phyloP scores from a whole-genome alignment of 1,140 invertebrate species.

The Steinernema khuongi region DNA sequence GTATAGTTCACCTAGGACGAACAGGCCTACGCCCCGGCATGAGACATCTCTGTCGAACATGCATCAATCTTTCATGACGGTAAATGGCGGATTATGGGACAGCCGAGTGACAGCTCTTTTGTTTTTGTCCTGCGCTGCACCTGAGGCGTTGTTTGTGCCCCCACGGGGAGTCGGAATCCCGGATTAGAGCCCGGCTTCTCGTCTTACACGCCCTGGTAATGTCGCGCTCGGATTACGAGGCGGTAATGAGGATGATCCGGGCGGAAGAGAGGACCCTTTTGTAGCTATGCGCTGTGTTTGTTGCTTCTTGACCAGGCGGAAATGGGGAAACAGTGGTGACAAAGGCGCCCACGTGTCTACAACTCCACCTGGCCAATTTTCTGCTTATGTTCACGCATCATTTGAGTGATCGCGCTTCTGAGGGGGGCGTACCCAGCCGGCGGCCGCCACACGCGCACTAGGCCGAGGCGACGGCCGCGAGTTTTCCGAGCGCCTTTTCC shows the following conservation, averaged over 20 bases:
- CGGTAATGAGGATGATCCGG: background rate
- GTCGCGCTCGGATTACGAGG: background rate
- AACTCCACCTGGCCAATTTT: background rate
- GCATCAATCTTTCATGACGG: conserved; percentile 6
- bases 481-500: background rate
- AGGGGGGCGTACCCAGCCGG: background rate
- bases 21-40: background rate
- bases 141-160: background rate
- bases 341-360: background rate
- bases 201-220: background rate
- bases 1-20: background rate
- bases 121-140: background rate
- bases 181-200: no score
- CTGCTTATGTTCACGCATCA: background rate
- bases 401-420: background rate
- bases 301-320: no score
- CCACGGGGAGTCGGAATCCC: background rate
- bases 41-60: background rate
- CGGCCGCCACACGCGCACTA: background rate
- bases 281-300: no score
- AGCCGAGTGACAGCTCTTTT: background rate
- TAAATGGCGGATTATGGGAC: background rate
- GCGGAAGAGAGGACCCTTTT: no score
- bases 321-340: no score
- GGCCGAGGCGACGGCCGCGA: background rate